These are phyloP conservation scores for Tetragnatha versicolor DNA, from an alignment of 1,140 invertebrate species.

Conservation along the genomic window DNA sequence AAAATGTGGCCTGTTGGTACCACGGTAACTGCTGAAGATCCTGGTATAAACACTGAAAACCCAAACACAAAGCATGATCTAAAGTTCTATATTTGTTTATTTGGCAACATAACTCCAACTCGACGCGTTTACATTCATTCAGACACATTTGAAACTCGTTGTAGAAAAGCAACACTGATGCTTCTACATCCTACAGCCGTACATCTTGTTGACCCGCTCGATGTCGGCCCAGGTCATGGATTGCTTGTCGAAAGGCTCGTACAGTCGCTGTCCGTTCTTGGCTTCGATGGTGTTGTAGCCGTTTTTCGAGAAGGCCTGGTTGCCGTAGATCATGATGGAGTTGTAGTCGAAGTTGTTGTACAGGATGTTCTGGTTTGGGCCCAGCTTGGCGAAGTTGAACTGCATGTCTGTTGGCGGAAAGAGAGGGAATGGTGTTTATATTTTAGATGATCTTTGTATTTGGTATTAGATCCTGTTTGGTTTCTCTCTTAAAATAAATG, in stretches of 20 bases:
- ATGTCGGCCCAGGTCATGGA: constrained; percentile 62
- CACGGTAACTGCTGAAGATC: too few species aligned
- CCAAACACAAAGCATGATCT: too few species aligned
- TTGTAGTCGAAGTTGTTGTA: constrained; percentile 38
- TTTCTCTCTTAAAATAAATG: neutral
- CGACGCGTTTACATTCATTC: too few species aligned
- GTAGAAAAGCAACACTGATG: too few species aligned
- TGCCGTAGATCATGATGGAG: constrained; percentile 53
- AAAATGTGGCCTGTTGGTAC: too few species aligned
- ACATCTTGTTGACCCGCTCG: constrained; percentile 66
- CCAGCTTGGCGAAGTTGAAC: constrained; percentile 43
- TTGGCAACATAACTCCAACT: too few species aligned
- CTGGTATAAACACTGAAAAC: too few species aligned
- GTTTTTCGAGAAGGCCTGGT: constrained; percentile 60
- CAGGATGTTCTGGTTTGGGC: constrained; percentile 26
- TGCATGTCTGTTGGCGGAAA: neutral
- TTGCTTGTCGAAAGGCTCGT: constrained; percentile 5
- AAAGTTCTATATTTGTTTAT: too few species aligned
- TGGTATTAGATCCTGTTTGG: too few species aligned
- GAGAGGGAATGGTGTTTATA: too few species aligned
- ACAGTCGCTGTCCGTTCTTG: constrained; percentile 48
- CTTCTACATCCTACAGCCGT: constrained; percentile 62
- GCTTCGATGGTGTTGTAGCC: constrained; percentile 61
- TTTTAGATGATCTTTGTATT: too few species aligned
- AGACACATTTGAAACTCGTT: too few species aligned